phyloP scores from a whole-genome alignment of 2,888 invertebrate species.

The Alentia gelatinosa region DNA sequence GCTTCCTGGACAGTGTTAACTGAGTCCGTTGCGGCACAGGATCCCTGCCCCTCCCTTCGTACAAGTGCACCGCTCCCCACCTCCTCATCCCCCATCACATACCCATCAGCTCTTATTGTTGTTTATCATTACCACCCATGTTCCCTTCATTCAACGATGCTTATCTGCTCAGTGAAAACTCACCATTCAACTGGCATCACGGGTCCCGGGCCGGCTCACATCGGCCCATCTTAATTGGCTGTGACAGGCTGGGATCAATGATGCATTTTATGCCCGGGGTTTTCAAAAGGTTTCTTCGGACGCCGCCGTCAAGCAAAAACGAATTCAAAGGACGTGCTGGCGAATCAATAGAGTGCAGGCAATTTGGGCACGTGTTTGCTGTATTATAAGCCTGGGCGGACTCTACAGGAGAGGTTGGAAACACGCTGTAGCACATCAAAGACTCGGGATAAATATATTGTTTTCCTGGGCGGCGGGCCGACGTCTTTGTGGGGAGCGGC shows the following conservation, averaged over 20 bases:
- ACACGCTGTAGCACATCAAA: constrained; percentile 24
- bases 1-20: too few relatives aligned
- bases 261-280: neutral
- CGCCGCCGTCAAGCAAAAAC: neutral
- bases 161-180: neutral
- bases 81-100: neutral
- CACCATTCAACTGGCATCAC: neutral
- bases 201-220: neutral
- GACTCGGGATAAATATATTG: neutral
- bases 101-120: neutral
- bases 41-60: neutral
- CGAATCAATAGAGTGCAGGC: constrained; percentile 19
- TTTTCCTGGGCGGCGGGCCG: neutral
- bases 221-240: constrained; percentile 26
- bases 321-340: neutral
- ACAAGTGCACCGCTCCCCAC: neutral
- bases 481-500: neutral
- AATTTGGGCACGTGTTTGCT: constrained; percentile 20
- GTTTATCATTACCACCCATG: constrained; percentile 28
- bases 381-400: neutral
- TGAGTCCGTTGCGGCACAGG: too few relatives aligned
- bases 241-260: neutral
- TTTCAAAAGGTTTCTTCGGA: constrained; percentile 8
- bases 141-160: neutral
- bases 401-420: neutral